These are phyloP conservation scores for Drosophila recens DNA, from an alignment of 2,888 invertebrate genomes.

Conservation along the genomic window DNA sequence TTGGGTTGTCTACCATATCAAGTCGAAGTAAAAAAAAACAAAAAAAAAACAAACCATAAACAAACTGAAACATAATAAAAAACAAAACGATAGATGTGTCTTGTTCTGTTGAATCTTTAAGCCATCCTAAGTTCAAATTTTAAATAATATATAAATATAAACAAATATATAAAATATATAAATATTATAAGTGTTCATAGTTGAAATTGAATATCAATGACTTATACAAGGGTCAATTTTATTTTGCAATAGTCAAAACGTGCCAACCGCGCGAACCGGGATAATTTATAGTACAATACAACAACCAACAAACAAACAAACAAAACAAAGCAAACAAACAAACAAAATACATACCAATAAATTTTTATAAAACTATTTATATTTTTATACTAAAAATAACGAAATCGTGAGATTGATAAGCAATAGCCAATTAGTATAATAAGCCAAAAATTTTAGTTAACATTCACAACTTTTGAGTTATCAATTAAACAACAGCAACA, in stretches of 20 bases:
- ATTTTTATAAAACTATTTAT: conserved; percentile 81
- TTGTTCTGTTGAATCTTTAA: conserved; percentile 67
- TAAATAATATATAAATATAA: conserved; percentile 60
- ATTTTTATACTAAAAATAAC: conserved; percentile 84
- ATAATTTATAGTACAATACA: conserved; percentile 86
- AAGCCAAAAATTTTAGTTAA: conserved; percentile 69
- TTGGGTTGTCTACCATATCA: conserved; percentile 79
- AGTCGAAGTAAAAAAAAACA: conserved; percentile 30
- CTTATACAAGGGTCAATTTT: conserved; percentile 45
- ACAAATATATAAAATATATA: conserved; percentile 56
- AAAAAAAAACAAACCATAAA: conserved; percentile 7
- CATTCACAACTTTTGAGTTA: conserved; percentile 50
- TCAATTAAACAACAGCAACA: conserved; percentile 73
- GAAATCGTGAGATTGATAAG: conserved; percentile 52
- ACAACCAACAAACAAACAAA: conserved; percentile 64
- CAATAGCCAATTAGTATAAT: conserved; percentile 77
- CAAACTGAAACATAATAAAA: conserved; percentile 22
- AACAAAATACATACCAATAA: conserved; percentile 74
- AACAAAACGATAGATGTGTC: conserved; percentile 25
- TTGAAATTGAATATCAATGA: conserved; percentile 63
- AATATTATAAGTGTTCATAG: conserved; percentile 72
- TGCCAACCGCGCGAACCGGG: conserved; percentile 82
- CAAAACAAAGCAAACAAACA: conserved; percentile 59
- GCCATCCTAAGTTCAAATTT: conserved; percentile 79
- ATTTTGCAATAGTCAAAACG: conserved; percentile 85